These are phyloP conservation scores for Gila orcuttii DNA, from an alignment of 2,113 vertebrate genomes.

Conservation along the genomic window DNA sequence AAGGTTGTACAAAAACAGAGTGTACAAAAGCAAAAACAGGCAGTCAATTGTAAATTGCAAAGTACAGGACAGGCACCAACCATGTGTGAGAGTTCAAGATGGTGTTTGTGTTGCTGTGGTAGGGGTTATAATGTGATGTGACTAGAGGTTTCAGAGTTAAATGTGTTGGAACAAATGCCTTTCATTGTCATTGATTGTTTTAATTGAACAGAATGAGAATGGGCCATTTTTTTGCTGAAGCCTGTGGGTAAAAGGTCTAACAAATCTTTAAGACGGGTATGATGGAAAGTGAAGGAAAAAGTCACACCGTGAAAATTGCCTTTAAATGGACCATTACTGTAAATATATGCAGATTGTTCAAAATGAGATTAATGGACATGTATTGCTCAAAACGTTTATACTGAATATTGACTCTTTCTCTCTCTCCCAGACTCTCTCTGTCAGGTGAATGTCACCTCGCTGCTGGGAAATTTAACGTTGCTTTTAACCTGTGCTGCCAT, in stretches of 20 bases:
- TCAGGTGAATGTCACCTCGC: constrained; percentile 77
- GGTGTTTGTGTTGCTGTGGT: constrained; percentile 19
- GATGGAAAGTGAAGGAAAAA: constrained; percentile 23
- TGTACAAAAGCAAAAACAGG: neutral
- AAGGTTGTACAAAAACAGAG: neutral
- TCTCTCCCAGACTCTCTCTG: constrained; percentile 57
- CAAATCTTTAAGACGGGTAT: constrained; percentile 32
- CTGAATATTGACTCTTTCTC: constrained; percentile 51
- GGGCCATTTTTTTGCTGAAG: neutral
- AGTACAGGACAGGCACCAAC: neutral
- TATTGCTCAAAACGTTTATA: constrained; percentile 71
- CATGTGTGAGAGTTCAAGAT: neutral
- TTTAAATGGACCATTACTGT: constrained; percentile 66
- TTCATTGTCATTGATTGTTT: constrained; percentile 43
- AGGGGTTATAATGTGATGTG: neutral
- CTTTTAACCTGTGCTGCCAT: constrained; percentile 80
- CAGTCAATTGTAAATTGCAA: neutral
- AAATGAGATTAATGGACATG: constrained; percentile 57
- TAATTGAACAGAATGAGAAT: constrained; percentile 40
- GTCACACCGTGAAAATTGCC: constrained; percentile 63
- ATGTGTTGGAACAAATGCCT: constrained; percentile 44
- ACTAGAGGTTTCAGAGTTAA: constrained; percentile 39
- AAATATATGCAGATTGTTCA: constrained; percentile 65
- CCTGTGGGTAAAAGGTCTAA: constrained; percentile 19
- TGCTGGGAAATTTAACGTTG: constrained; percentile 79